Base-by-base conservation (phyloP, 2,888 invertebrate species). In the Leptinotarsa juncta region DNA sequence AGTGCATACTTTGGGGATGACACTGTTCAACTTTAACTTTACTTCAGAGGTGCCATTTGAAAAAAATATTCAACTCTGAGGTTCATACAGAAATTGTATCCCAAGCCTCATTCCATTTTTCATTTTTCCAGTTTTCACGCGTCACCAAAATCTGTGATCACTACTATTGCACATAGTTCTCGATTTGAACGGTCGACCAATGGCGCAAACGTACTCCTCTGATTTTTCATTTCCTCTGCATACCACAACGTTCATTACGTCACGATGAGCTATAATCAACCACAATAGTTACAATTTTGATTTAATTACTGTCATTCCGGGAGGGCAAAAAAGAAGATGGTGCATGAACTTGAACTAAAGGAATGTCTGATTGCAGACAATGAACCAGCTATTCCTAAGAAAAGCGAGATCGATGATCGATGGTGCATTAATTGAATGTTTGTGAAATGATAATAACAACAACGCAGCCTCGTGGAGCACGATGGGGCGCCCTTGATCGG, bases 261-360 rank as follows among this genome's bases (percentile, higher is more conserved):
- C 77, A 78, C 73, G 75, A 71, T 70, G 73, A 66, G 69, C 48
- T 72, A 73, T 75, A 78, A 78, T 78, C 74, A 72, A 71, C 72
- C 32, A 73, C 72, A 75, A 77, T 78, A 75, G 71, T 75, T 55
- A 72, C 65, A 60, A 72, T 72, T 76, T 78, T 78, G 71, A 78
- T 78, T 76, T 78, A 76, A 78, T 77, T 77, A 77, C 70, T 77
- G 77, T 77, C 77, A 76, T 76, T 76, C 72, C 68, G 49, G 48
- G 26, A 32, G 50, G 53, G 69, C 50, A 66, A 75, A 71, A 72
- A 71, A 75, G 66, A 67, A 72, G 51, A 26, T 20, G n/a, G 51
- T 23, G 75, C 67, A 75, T 72, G 75, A 75, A 72, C 75, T 75
- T 75, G 75, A 72, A 70, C 72, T 60, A n/a, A 42, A 32, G 62